Evolutionary conservation across 2,113 vertebrate species (phyloP).

Genomic region (Condylura cristata): DNA sequence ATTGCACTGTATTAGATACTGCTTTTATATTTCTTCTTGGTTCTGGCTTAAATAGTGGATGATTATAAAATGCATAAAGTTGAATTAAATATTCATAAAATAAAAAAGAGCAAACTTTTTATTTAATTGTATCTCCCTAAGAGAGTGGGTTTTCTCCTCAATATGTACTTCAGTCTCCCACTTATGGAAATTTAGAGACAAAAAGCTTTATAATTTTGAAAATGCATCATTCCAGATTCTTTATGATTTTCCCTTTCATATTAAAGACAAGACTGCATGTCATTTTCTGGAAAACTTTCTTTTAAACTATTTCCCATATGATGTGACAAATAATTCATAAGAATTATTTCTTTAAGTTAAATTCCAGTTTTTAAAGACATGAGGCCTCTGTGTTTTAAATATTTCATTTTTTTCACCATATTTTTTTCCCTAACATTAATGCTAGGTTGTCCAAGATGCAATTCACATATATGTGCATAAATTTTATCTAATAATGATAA

Average conservation of each 20-base stretch:
- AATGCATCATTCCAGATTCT: background rate
- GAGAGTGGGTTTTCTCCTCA: background rate
- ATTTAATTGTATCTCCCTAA: background rate
- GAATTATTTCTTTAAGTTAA: background rate
- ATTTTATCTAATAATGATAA: background rate
- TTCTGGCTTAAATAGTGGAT: slow-evolving; percentile 46
- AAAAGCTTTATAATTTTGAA: slow-evolving; percentile 18
- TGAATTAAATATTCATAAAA: slow-evolving; percentile 13
- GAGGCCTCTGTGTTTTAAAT: background rate
- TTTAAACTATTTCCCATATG: background rate
- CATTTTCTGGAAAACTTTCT: slow-evolving; percentile 38
- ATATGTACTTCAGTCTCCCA: background rate
- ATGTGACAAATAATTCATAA: background rate
- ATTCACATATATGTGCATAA: background rate
- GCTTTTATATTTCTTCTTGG: slow-evolving; percentile 31
- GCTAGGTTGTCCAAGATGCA: background rate
- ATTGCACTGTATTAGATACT: slow-evolving; percentile 38
- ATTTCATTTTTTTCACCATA: background rate
- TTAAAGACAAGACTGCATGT: background rate
- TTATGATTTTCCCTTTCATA: background rate
- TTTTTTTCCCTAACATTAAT: background rate
- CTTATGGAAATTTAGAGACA: background rate
- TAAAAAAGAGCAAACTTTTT: background rate
- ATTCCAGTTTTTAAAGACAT: background rate
- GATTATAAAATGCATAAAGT: slow-evolving; percentile 19